Evolutionary conservation across 2,797 vertebrate species (phyloP), one percentile per base, ranked within the genome.

Genomic region (Dendrocincla fuliginosa): DNA sequence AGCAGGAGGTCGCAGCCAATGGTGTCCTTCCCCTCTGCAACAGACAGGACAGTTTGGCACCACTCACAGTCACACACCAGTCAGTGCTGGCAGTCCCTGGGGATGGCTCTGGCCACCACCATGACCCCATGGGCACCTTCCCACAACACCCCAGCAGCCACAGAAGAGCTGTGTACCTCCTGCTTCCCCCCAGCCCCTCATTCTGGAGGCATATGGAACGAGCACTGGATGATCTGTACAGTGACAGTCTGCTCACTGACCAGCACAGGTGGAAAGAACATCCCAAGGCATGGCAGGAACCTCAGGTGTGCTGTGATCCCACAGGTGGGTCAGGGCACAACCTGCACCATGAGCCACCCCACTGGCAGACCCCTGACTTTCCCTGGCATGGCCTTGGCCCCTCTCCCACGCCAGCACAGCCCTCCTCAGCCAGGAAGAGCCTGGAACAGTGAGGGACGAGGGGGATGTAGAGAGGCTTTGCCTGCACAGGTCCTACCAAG

Each of bases 1-100:
- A 99, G 98, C 89, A 99, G 97, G 95, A 99, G 98, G 96, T 99
- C 98, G 77, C 99, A 99, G 96, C 98, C 98, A 4, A 99, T 98
- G 94, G 98, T 98, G n/a, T 99, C 98, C 61, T 99, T 99, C 3
- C 97, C 98, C 97, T 99, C 99, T 99, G 98, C 77, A 97, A 97
- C 50, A 64, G 93, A 10, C 12, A 71, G 63, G 69, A 86, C 24
- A 73, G 6, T 24, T 74, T 49, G 50, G 52, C 55, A 63, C n/a
- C 17, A 35, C 52, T 81, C 75, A 16, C 14, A 13, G 53, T 33
- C 35, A 39, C 74, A 63, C 47, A 35, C 10, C 78, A 74, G 60
- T 20, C 52, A 2, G 3, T 2, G 49, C 59, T 47, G 8, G 15
- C 37, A 3, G 53, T 41, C 76, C 73, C 33, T 6, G 10, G 64